These are phyloP conservation scores for Nettapus auritus DNA, from an alignment of 2,113 vertebrate species.

Conservation along the genomic window DNA sequence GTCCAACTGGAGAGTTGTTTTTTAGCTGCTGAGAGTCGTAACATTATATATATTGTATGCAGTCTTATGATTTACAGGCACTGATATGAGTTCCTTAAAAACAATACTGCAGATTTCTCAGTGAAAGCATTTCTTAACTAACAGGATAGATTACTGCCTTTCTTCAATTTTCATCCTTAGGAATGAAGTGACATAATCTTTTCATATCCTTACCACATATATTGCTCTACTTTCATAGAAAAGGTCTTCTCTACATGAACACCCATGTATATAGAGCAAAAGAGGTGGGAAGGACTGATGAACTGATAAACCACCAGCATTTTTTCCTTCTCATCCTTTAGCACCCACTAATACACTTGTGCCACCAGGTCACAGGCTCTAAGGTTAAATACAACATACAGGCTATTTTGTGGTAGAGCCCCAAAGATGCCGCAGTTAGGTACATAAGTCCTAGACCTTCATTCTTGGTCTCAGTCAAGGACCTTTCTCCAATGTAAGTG, in stretches of 20 bases:
- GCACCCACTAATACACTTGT: fast-evolving
- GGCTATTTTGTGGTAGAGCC: not conserved
- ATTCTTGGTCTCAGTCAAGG: not conserved
- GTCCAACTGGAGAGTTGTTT: not conserved
- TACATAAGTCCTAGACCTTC: not conserved
- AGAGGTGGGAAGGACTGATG: not conserved
- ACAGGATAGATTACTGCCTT: not conserved
- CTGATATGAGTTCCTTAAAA: not conserved
- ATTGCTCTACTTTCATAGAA: not conserved
- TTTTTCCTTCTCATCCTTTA: not conserved
- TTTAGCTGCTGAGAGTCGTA: not conserved
- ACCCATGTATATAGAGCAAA: not conserved
- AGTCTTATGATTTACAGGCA: not conserved
- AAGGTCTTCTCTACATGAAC: not conserved
- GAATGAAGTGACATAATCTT: not conserved
- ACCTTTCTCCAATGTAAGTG: not conserved
- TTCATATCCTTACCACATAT: not conserved
- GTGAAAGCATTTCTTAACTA: not conserved
- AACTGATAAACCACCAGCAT: not conserved
- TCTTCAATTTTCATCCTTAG: not conserved
- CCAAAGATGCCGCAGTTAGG: not conserved
- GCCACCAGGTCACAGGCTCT: not conserved
- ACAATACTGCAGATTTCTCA: not conserved
- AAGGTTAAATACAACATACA: not conserved
- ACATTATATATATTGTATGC: not conserved